Evolutionary conservation across 2,113 vertebrate species (phyloP).

Genomic region (Piaya cayana): DNA sequence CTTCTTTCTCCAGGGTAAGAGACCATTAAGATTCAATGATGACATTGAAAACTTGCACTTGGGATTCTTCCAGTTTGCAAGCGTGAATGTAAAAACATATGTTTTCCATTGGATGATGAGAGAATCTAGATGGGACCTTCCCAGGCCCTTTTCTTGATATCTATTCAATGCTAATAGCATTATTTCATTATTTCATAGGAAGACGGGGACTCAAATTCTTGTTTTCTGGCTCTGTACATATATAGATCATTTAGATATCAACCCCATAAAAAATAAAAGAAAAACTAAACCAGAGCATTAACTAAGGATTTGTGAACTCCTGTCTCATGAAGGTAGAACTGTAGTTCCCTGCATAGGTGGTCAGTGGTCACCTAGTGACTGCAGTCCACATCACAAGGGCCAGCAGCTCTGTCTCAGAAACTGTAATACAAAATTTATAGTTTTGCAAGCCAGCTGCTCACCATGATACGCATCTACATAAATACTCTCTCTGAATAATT

Average conservation of each 20-base stretch:
- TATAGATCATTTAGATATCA: not conserved
- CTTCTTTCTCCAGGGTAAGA: not conserved
- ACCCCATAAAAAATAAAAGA: not conserved
- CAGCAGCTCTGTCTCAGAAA: not conserved
- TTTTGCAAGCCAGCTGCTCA: not conserved
- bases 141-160: not conserved
- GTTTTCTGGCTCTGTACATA: not conserved
- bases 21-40: not conserved
- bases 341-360: not conserved
- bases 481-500: accelerated
- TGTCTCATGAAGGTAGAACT: not conserved
- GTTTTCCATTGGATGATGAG: not conserved
- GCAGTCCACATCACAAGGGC: not conserved
- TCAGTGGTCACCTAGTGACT: not conserved
- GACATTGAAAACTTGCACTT: not conserved
- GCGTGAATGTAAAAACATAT: not conserved
- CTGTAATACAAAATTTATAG: not conserved
- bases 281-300: not conserved
- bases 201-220: not conserved
- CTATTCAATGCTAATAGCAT: not conserved
- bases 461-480: not conserved
- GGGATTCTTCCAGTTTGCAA: not conserved
- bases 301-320: not conserved
- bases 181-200: not conserved
- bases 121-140: not conserved